Evolutionary conservation across 2,888 invertebrate genomes (phyloP).

Genomic region (Elmis aenea): DNA sequence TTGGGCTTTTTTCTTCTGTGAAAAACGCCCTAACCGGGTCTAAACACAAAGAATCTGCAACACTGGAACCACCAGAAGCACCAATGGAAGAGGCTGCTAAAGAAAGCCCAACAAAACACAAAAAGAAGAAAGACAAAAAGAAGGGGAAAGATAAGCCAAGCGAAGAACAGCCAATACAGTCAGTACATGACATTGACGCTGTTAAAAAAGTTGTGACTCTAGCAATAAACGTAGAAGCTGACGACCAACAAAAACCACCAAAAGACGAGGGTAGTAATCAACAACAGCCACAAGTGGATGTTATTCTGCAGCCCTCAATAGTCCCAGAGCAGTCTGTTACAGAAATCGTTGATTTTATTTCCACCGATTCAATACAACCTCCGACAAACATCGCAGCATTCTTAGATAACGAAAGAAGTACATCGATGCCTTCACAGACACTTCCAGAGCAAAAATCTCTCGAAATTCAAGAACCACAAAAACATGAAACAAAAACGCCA

Average conservation of each 20-base stretch:
- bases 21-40: conserved; percentile 30
- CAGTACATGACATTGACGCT: too few species aligned
- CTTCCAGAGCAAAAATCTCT: not conserved
- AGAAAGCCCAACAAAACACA: conserved; percentile 7
- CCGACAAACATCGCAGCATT: conserved; percentile 5
- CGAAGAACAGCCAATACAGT: not conserved
- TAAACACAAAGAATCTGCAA: conserved; percentile 22
- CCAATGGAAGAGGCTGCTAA: conserved; percentile 11
- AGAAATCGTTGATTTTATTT: not conserved
- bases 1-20: conserved; percentile 31
- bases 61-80: conserved; percentile 7
- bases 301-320: conserved; percentile 7
- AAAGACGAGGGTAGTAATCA: not conserved
- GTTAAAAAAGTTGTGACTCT: not conserved
- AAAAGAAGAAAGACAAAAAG: conserved; percentile 19
- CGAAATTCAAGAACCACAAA: not conserved
- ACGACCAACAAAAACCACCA: not conserved
- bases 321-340: conserved; percentile 3
- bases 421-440: conserved; percentile 4
- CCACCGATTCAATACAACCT: not conserved
- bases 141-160: conserved; percentile 12
- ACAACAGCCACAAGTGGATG: conserved; percentile 2
- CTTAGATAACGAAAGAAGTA: conserved; percentile 9
- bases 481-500: not conserved
- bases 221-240: not conserved